Evolutionary conservation across 2,797 vertebrate species (phyloP), one percentile per base, ranked within the genome.

Genomic region (Parambassis ranga): DNA sequence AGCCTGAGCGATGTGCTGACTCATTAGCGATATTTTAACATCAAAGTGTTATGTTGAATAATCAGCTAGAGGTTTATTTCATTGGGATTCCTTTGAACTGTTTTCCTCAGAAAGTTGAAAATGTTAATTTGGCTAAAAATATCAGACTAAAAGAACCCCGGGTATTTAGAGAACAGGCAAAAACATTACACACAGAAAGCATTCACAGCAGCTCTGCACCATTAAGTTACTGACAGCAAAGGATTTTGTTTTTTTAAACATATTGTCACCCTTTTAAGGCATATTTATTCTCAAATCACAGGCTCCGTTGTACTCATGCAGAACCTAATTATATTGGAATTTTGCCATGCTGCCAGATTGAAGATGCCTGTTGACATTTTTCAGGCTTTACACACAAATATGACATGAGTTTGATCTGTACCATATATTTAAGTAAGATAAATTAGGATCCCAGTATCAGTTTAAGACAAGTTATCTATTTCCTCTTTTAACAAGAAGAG

Each of bases 21-120:
- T 77, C 51, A 47, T 35, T 53, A 39, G 43, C 48, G 33, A 53
- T 60, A 59, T 67, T 78, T 62, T 31, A 51, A 56, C 64, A 75
- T 67, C 65, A 72, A 78, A 71, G 67, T 66, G 4, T 44, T 14
- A 18, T 24, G 26, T 63, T 58, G 69, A 67, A 72, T 59, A 64
- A 59, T 50, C 43, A 49, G 47, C 43, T 32, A 35, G 56, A 44
- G 43, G 30, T 57, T 57, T 7, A 62, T 57, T 75, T 75, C 22
- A 59, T 67, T 20, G 16, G 5, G 4, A 77, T 64, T 36, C 30
- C 14, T 71, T 71, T 77, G 16, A 79, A 67, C 41, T 0, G 6
- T 58, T 63, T 57, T 48, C 33, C 66, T 55, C 13, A 8, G 37
- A 57, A 71, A 47, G 18, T 6, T 35, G 31, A 14, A 69, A 63